phyloP scores from a whole-genome alignment of 2,113 vertebrate species.

The Rhea pennata region DNA sequence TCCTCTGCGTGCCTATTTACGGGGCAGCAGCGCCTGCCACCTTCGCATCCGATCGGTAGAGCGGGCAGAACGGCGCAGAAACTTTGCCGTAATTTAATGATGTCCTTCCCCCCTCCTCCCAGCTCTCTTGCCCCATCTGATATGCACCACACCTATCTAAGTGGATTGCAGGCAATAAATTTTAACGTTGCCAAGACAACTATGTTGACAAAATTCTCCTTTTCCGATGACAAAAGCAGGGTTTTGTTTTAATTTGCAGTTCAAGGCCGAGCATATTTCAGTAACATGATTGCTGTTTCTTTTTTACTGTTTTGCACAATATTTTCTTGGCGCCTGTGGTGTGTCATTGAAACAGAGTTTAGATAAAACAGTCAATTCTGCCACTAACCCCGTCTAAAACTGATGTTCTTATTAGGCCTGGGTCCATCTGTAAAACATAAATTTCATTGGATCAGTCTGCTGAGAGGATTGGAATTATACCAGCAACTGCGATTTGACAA shows the following conservation, averaged over 20 bases:
- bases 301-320: background rate
- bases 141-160: accelerated
- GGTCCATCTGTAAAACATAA: conserved; percentile 44
- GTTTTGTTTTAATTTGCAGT: conserved; percentile 36
- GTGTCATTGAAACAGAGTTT: background rate
- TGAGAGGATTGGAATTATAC: background rate
- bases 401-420: conserved; percentile 45
- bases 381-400: background rate
- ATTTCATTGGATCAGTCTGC: conserved; percentile 8
- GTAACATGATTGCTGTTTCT: background rate
- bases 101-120: background rate
- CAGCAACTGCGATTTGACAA: conserved; percentile 5
- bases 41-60: background rate
- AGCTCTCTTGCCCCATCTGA: accelerated
- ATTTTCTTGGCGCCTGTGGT: background rate
- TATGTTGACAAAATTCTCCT: conserved; percentile 9
- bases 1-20: accelerated
- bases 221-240: background rate
- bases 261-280: conserved; percentile 34
- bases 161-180: background rate
- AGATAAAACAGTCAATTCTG: conserved; percentile 26
- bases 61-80: background rate
- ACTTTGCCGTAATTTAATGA: background rate
- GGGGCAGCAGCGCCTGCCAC: accelerated
- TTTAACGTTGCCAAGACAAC: conserved; percentile 54